A percentile compares a stretch with the other conserved stretches of the same genome.
Evolutionary conservation across 1,140 invertebrate species (phyloP).

Genomic region (Lysiphlebus fabarum): DNA sequence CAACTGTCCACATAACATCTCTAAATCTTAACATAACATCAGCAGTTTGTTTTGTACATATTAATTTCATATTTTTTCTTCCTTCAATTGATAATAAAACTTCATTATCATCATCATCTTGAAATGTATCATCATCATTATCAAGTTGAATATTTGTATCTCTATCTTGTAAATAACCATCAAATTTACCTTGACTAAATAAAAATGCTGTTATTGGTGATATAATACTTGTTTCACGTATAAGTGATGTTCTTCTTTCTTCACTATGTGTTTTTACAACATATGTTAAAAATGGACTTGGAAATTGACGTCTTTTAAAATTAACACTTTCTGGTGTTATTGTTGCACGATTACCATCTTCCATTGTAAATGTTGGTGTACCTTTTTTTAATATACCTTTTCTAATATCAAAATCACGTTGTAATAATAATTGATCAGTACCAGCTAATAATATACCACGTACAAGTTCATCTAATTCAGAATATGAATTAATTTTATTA

Average conservation of each 20-base stretch:
- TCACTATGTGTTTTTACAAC: constrained; percentile 49
- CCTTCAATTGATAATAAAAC: constrained; percentile 42
- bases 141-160: too few species aligned
- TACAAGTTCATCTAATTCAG: constrained; percentile 54
- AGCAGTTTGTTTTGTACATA: constrained; percentile 48
- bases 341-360: constrained; percentile 48
- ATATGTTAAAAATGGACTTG: constrained; percentile 48
- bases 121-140: constrained; percentile 16
- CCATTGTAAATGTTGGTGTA: constrained; percentile 44
- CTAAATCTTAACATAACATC: constrained; percentile 50
- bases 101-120: constrained; percentile 30
- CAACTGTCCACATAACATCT: constrained; percentile 54
- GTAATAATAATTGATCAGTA: constrained; percentile 53
- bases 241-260: constrained; percentile 49
- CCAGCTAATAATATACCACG: constrained; percentile 55
- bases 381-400: constrained; percentile 53
- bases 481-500: constrained; percentile 43
- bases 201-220: constrained; percentile 57
- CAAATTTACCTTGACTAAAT: constrained; percentile 44
- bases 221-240: constrained; percentile 56
- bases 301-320: constrained; percentile 46
- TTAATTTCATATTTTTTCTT: constrained; percentile 42
- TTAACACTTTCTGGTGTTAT: constrained; percentile 60
- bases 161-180: constrained; percentile 18
- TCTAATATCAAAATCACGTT: constrained; percentile 45